Conservation (phyloP, 1,140 invertebrate genomes). For the Doryteuthis pealeii region DNA sequence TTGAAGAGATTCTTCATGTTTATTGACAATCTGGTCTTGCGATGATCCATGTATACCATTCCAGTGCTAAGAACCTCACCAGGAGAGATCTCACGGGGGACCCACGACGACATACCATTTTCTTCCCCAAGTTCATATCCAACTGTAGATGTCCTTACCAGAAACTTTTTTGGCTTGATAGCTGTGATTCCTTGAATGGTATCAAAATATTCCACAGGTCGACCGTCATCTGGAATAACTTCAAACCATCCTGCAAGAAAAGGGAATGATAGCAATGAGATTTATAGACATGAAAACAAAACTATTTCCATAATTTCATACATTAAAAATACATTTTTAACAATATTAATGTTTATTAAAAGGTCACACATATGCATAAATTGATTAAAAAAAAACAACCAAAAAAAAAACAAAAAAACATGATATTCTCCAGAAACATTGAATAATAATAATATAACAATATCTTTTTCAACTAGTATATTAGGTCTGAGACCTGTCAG, state of each 20-base stretch:
- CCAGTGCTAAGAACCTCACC: constrained; percentile 50
- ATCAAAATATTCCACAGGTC: constrained; percentile 53
- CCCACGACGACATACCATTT: constrained; percentile 44
- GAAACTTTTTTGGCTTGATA: constrained; percentile 43
- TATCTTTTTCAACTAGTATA: too few species aligned
- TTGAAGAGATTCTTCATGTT: constrained; percentile 42
- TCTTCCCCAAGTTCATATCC: constrained; percentile 49
- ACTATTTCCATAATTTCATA: too few species aligned
- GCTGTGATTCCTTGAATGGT: constrained; percentile 47
- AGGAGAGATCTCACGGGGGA: constrained; percentile 45
- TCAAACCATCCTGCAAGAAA: constrained; percentile 53
- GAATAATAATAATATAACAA: too few species aligned
- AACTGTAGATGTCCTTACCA: constrained; percentile 48
- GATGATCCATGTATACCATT: constrained; percentile 52
- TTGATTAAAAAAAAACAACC: too few species aligned
- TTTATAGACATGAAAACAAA: too few species aligned
- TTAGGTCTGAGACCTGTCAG: too few species aligned
- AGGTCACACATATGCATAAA: too few species aligned
- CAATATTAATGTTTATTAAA: too few species aligned
- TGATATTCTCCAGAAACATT: too few species aligned
- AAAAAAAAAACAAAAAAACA: too few species aligned
- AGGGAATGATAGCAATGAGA: background rate
- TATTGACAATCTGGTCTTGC: constrained; percentile 31
- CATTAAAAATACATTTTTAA: too few species aligned
- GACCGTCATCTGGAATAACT: constrained; percentile 49